Evolutionary conservation across 2,888 invertebrate species (phyloP).

Genomic region (Xanthorhoe spadicearia): DNA sequence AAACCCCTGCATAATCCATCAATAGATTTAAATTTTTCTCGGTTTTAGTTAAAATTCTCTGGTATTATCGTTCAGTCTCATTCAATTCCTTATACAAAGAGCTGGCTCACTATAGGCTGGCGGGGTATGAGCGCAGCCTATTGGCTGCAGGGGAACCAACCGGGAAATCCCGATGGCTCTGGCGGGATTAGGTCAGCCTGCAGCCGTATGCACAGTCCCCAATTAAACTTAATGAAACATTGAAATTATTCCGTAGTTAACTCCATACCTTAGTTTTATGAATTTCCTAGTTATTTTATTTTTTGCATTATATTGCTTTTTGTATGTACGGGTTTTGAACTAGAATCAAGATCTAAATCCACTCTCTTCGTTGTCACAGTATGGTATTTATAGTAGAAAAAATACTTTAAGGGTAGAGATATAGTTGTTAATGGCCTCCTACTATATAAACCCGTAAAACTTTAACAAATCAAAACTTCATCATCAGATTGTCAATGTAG

Average conservation of each 20-base stretch:
- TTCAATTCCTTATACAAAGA: conserved; percentile 26
- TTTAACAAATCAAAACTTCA: neutral
- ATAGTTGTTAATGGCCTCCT: no score
- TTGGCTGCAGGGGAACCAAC: conserved; percentile 33
- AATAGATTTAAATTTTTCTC: conserved; percentile 5
- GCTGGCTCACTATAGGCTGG: conserved; percentile 26
- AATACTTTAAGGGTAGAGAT: no score
- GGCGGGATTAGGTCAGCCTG: conserved; percentile 26
- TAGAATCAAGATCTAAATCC: no score
- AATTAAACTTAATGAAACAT: neutral
- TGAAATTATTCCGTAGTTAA: neutral
- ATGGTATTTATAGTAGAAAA: no score
- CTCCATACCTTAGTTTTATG: neutral
- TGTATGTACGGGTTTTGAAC: neutral
- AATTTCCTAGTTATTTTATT: neutral
- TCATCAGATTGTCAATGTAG: no score
- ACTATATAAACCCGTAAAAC: no score
- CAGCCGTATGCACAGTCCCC: neutral
- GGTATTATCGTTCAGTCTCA: conserved; percentile 20
- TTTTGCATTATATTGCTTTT: neutral
- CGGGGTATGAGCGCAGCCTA: conserved; percentile 12
- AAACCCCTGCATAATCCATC: neutral
- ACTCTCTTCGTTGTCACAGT: no score
- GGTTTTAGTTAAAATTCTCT: neutral
- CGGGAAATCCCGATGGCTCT: conserved; percentile 18